These are phyloP conservation scores for Trematocara marginatum DNA, from an alignment of 2,113 vertebrate genomes.

Conservation along the genomic window DNA sequence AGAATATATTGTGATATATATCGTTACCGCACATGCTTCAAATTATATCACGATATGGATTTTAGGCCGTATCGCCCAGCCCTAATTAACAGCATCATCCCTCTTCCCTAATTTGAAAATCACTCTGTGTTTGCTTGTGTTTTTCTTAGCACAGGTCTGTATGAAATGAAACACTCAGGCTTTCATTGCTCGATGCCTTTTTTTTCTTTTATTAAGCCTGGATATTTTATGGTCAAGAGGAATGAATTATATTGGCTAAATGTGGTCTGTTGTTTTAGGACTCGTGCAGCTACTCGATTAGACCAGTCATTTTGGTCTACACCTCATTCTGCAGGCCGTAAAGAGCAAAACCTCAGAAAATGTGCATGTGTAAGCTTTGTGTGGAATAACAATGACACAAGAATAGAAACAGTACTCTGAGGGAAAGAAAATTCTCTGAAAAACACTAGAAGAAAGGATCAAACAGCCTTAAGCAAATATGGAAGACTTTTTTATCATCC, in stretches of 20 bases:
- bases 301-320: slow-evolving; percentile 57
- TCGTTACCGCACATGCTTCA: no score
- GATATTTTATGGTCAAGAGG: slow-evolving; percentile 44
- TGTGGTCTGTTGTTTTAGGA: slow-evolving; percentile 60
- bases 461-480: slow-evolving; percentile 19
- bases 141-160: slow-evolving; percentile 14
- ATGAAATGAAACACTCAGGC: slow-evolving; percentile 31
- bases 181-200: slow-evolving; percentile 32
- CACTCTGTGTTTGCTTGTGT: background rate
- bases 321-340: slow-evolving; percentile 61
- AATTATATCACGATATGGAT: no score
- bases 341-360: slow-evolving; percentile 64
- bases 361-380: slow-evolving; percentile 52
- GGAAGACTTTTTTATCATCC: slow-evolving; percentile 54
- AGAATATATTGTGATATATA: no score
- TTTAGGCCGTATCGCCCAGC: no score
- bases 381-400: slow-evolving; percentile 58
- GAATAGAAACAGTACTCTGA: slow-evolving; percentile 35
- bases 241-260: slow-evolving; percentile 54
- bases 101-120: background rate
- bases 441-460: slow-evolving; percentile 30
- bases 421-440: slow-evolving; percentile 21
- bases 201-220: slow-evolving; percentile 42
- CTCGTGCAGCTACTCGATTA: slow-evolving; percentile 50
- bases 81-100: background rate